Evolutionary conservation across 2,797 vertebrate species (phyloP), one percentile per base, ranked within the genome.

Genomic region (Erpetoichthys calabaricus): DNA sequence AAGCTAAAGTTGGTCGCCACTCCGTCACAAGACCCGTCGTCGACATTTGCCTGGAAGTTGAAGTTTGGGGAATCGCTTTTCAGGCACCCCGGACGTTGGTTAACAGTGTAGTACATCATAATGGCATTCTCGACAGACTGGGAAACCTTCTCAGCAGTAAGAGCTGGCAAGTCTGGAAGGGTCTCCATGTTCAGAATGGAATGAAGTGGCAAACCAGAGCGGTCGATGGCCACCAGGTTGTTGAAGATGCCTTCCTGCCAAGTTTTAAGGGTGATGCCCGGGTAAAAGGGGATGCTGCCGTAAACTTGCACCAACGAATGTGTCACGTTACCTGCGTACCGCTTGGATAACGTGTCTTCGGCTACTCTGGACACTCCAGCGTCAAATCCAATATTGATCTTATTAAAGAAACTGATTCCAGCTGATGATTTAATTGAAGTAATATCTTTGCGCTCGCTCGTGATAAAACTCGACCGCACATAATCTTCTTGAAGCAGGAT

Each of bases 211-310:
- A 89, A 64, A 43, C 92, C 92, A 0, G 75, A 74, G 3, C 89
- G 85, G 64, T 96, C 92, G 0, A 94, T 75, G 42, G 86, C 87
- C 59, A 95, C 88, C 62, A 94, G 76, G 71, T 92, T 89, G 75
- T 94, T 92, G 45, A 53, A 59, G 43, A 77, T 90, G 44, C 71
- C 78, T 64, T 92, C 83, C 68, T 97, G 92, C 91, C 92, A 95
- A 49, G 73, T 77, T 78, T 91, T 80, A 59, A 97, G 75, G 57
- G 87, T 91, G 72, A 95, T 92, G 5, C 91, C 91, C 0, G 91
- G 89, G 61, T 89, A 92, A 58, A 92, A 92, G 1, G 87, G 80
- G 6, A 47, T 45, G 2, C 89, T 86, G 0, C 91, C 92, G 0
- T 92, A 66, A 67, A 90, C 91, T 63, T 86, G 79, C 2, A 80